These are phyloP conservation scores for Cerastis rubricosa DNA, from an alignment of 2,888 invertebrate genomes.

Conservation along the genomic window DNA sequence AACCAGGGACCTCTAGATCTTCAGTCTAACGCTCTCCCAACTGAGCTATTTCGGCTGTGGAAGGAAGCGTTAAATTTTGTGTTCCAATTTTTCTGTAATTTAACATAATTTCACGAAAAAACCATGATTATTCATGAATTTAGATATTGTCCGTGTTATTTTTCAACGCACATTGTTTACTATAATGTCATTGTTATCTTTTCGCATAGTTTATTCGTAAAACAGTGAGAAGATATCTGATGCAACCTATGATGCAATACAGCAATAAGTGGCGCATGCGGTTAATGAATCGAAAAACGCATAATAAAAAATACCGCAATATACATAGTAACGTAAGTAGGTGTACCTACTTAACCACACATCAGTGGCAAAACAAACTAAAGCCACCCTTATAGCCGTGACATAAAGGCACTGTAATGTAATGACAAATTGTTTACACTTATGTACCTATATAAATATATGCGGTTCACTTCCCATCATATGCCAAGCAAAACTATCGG, in stretches of 20 bases:
- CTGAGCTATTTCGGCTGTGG: constrained; percentile 84
- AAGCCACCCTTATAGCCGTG: neutral
- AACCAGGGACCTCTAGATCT: constrained; percentile 82
- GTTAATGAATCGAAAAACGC: neutral
- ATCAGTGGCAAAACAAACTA: neutral
- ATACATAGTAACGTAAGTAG: neutral
- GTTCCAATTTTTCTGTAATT: neutral
- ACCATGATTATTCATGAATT: neutral
- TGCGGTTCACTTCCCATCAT: too few species aligned
- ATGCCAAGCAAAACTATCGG: too few species aligned
- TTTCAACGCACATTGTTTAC: constrained; percentile 1
- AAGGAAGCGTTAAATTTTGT: fast-evolving
- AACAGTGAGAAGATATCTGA: constrained; percentile 13
- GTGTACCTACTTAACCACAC: neutral
- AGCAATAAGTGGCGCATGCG: neutral
- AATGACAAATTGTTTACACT: neutral
- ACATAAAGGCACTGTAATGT: neutral
- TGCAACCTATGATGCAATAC: constrained; percentile 4
- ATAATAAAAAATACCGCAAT: neutral
- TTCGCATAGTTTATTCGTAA: neutral
- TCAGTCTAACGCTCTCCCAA: constrained; percentile 84
- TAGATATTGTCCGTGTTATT: neutral
- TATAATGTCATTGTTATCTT: neutral
- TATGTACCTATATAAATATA: neutral
- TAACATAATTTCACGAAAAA: neutral